Conservation (phyloP, 1,140 invertebrate genomes). For the Cydia amplana region DNA sequence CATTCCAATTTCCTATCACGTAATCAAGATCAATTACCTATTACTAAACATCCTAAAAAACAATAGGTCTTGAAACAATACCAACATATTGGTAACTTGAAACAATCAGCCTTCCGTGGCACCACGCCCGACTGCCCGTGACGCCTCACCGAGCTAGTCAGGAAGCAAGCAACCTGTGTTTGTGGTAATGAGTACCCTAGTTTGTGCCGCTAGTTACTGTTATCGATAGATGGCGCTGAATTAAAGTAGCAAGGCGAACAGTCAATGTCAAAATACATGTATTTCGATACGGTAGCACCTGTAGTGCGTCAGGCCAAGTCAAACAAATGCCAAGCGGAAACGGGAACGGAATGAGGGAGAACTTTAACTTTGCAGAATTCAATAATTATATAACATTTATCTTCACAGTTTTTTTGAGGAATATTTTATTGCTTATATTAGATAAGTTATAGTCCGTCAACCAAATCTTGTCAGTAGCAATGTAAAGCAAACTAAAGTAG, state of each 20-base stretch:
- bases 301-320: neutral
- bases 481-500: too few species aligned
- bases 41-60: slow-evolving; percentile 20
- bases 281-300: neutral
- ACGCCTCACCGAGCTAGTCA: neutral
- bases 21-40: slow-evolving; percentile 9
- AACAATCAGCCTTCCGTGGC: slow-evolving; percentile 22
- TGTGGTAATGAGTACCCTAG: neutral
- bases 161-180: neutral
- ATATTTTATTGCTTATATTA: too few species aligned
- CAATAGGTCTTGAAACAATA: slow-evolving; percentile 14
- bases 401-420: too few species aligned
- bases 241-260: neutral
- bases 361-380: too few species aligned
- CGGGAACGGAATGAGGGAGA: too few species aligned
- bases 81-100: slow-evolving; percentile 26
- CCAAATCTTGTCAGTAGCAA: too few species aligned
- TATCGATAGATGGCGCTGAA: neutral
- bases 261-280: neutral
- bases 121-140: neutral
- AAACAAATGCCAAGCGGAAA: neutral
- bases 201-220: neutral
- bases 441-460: too few species aligned
- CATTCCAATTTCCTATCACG: neutral
- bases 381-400: too few species aligned